phyloP scores from a whole-genome alignment of 1,140 invertebrate genomes.

The Drosophila kanapiae region DNA sequence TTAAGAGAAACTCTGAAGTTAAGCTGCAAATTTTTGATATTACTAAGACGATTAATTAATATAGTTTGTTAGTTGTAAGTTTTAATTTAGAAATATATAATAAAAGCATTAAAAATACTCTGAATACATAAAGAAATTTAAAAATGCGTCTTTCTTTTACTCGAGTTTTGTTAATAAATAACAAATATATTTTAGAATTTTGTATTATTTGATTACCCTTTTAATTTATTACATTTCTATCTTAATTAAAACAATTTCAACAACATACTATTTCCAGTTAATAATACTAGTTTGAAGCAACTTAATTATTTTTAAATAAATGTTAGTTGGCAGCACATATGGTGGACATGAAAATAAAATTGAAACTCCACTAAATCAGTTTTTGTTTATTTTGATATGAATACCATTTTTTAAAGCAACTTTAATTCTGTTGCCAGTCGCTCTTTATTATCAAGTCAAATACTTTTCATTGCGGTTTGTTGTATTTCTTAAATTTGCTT shows the following conservation, averaged over 20 bases:
- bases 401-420: slow-evolving; percentile 2
- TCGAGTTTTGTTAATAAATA: background rate
- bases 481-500: slow-evolving; percentile 19
- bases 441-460: background rate
- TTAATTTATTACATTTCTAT: background rate
- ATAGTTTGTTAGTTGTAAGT: no score
- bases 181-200: no score
- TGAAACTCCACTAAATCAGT: background rate
- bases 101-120: no score
- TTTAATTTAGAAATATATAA: no score
- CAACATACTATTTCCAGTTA: background rate
- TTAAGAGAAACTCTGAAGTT: background rate
- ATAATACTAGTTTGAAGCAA: slow-evolving; percentile 4
- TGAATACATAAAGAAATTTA: no score
- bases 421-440: slow-evolving; percentile 3
- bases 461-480: background rate
- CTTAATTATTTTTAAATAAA: slow-evolving; percentile 6
- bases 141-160: no score
- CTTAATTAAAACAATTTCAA: background rate
- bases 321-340: background rate
- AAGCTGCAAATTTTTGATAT: no score
- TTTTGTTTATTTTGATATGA: slow-evolving; percentile 10
- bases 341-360: background rate
- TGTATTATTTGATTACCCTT: no score
- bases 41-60: no score